Evolutionary conservation across 2,888 invertebrate species (phyloP).

Genomic region (Dendrolimus pini): DNA sequence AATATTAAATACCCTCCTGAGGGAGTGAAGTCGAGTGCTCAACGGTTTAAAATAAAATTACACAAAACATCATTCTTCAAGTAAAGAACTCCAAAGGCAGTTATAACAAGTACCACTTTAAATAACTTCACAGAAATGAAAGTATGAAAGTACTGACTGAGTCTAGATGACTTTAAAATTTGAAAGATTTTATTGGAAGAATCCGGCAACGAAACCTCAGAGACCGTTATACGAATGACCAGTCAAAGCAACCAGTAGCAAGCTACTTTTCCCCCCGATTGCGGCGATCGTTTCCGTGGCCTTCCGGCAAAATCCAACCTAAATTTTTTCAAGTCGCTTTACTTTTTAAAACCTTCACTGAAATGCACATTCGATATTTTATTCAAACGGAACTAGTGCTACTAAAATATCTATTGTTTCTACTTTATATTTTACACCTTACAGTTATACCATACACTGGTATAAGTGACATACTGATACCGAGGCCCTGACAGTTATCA

Average conservation of each 20-base stretch:
- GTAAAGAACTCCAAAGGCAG: too few species aligned
- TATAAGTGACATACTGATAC: too few species aligned
- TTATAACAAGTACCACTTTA: too few species aligned
- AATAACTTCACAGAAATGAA: not conserved
- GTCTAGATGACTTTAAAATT: not conserved
- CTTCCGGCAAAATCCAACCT: slow-evolving; percentile 39
- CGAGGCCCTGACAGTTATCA: too few species aligned
- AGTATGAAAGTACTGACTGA: not conserved
- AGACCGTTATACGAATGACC: slow-evolving; percentile 33
- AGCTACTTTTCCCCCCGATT: slow-evolving; percentile 58
- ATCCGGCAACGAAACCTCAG: slow-evolving; percentile 20
- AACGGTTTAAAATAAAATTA: too few species aligned
- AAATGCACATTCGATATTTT: slow-evolving; percentile 7
- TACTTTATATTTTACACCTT: too few species aligned
- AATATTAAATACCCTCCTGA: too few species aligned
- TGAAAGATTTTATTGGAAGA: slow-evolving; percentile 6
- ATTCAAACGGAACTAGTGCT: not conserved
- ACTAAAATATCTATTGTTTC: too few species aligned
- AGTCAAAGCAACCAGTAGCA: slow-evolving; percentile 49
- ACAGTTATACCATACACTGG: too few species aligned
- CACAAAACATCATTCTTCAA: too few species aligned
- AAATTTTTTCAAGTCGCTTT: slow-evolving; percentile 30
- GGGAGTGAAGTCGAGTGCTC: too few species aligned
- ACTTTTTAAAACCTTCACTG: slow-evolving; percentile 25
- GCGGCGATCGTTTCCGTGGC: slow-evolving; percentile 47